Conservation (phyloP, 2,113 vertebrate genomes). For the Oostethus manadensis region DNA sequence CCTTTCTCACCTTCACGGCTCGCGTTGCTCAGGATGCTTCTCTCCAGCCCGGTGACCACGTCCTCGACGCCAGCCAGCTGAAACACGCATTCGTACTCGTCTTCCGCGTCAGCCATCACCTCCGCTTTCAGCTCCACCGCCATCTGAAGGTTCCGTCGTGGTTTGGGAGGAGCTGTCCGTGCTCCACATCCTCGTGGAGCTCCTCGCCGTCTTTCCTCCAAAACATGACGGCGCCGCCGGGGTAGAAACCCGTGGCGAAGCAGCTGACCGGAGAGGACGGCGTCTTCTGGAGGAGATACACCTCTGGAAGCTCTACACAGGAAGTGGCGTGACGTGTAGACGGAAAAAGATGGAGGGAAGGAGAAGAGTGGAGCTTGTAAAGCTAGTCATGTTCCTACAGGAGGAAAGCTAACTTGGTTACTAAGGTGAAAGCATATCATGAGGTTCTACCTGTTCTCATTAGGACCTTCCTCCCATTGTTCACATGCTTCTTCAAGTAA, state of each 20-base stretch:
- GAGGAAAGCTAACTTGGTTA: neutral
- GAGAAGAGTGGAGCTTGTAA: neutral
- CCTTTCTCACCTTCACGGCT: too few relatives aligned
- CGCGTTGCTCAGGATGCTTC: too few relatives aligned
- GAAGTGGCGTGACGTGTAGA: neutral
- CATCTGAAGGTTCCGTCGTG: conserved; percentile 50
- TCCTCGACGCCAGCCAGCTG: neutral
- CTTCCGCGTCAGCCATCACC: conserved; percentile 14
- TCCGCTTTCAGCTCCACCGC: neutral
- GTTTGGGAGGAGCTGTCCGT: conserved; percentile 40
- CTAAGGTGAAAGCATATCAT: neutral
- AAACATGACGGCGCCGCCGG: too few relatives aligned
- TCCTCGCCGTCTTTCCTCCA: conserved; percentile 35
- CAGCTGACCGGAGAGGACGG: conserved; percentile 33
- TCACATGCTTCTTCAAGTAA: conserved; percentile 39
- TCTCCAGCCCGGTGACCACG: conserved; percentile 10
- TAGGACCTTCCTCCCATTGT: conserved; percentile 12
- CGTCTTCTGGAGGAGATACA: conserved; percentile 28
- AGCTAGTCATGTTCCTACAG: neutral
- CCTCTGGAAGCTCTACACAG: neutral
- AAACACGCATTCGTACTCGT: conserved; percentile 28
- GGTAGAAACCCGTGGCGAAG: neutral
- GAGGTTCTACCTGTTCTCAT: conserved; percentile 18
- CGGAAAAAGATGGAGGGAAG: neutral
- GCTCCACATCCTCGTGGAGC: conserved; percentile 30